Evolutionary conservation across 2,888 invertebrate genomes (phyloP), one percentile per base, ranked within the genome.

Genomic region (Glyphotaelius pellucidus): DNA sequence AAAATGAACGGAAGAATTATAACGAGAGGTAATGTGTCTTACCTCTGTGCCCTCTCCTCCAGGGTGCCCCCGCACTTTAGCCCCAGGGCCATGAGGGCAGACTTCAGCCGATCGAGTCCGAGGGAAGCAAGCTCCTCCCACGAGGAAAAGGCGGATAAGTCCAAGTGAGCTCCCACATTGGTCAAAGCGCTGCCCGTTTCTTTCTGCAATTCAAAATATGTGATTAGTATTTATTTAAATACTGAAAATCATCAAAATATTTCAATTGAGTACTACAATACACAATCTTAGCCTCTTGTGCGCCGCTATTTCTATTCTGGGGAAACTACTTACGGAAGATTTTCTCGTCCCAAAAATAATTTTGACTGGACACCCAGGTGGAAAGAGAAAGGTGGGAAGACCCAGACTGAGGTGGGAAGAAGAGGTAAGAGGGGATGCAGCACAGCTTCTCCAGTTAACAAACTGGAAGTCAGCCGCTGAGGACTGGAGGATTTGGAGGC

Each of bases 11-110:
- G 15, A 38, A 32, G 15, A 47, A 47, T 47, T 15, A 47, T 4
- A 25, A 67, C 4, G 25, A n/a, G 25, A 67, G 67, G 67, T 67
- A 9, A 19, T 67, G 67, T 67, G 67, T 25, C 7, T 25, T 32
- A 96, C 96, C 99, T 97, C 95, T 99, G 99, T 0, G 99, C 99
- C 94, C 99, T 96, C 95, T 99, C 99, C 95, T 99, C 99, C 90
- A 99, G 95, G 9, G 99, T 99, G 1, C 99, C 99, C 91, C 99
- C 99, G 95, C 99, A 99, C 95, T 99, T 99, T 1, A 99, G 96
- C 0, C 99, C 99, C 31, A 99, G 96, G 7, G 99, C 99, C 97
- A 99, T 98, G 25, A 99, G 95, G 0, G 99, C 99, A 0, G 99
- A 99, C 95, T 99, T 99, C 80, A 99, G 96, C 94, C 99, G 97